Base-by-base conservation (phyloP, 2,888 invertebrate species). In the Tuberolachnus salignus region DNA sequence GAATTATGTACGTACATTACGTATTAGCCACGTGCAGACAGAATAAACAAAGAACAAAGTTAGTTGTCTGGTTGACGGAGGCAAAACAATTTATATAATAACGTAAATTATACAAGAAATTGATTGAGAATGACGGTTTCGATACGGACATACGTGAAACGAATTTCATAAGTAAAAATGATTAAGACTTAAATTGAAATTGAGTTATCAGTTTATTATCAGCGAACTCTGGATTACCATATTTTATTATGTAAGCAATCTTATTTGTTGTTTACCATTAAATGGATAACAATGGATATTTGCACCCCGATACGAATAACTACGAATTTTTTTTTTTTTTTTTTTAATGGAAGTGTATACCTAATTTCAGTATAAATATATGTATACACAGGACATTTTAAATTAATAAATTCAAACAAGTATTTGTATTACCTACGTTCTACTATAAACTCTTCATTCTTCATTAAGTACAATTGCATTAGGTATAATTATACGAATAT, bases 101-200 rank as follows among this genome's bases (percentile, higher is more conserved):
- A 23, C 46, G 46, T 16, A 44, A 66, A 66, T 23, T 16, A n/a
- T 61, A 66, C 6, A 53, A 10, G 1, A 23, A 49, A 16, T 10
- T n/a, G 16, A 66, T 10, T 44, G 3, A 19, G 13, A 64, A 44
- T 10, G n/a, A n/a, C n/a, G 10, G 61, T 61, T 61, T 61, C 8
- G 16, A 61, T 61, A 61, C 23, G 10, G 23, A 66, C 23, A 10
- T 46, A 16, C 23, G 46, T 3, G 9, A 1, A 10, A 66, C 4
- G 16, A 49, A 66, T 14, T 66, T 66, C 14, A 19, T 13, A 42
- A 19, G 63, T 42, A 19, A 42, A 42, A 63, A 44, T 13, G 10
- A n/a, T n/a, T n/a, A n/a, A 61, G 9, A n/a, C 42, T 64, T 46
- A 14, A 44, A 64, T 46, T 64, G 14, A 64, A 44, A 64, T 21